A percentile compares a stretch with the other conserved stretches of the same genome.
phyloP scores from a whole-genome alignment of 1,140 invertebrate genomes.

The Centruroides sculpturatus region DNA sequence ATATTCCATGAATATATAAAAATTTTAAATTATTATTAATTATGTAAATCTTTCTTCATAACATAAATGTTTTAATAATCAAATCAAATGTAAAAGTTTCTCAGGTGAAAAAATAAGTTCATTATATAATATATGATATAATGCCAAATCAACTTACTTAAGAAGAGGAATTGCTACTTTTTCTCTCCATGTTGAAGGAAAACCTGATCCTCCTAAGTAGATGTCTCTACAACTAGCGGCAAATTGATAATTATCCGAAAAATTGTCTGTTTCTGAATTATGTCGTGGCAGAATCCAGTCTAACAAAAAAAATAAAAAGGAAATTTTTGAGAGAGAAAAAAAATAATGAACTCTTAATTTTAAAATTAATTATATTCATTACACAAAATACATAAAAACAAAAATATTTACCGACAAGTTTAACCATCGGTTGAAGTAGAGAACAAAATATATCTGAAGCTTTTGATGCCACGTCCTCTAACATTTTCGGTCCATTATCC shows the following conservation, averaged over 20 bases:
- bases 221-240: constrained; percentile 29
- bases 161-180: constrained; percentile 42
- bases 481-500: no score
- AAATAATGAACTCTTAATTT: no score
- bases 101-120: no score
- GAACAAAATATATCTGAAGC: constrained; percentile 23
- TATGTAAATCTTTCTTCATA: no score
- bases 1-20: no score
- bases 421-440: constrained; percentile 23
- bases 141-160: constrained; percentile 28
- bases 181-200: constrained; percentile 36
- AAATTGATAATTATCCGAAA: constrained; percentile 5
- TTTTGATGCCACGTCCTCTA: constrained; percentile 19
- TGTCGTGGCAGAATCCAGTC: constrained; percentile 20
- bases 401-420: constrained; percentile 24
- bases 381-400: no score
- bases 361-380: no score
- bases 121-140: no score
- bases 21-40: no score
- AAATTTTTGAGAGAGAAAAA: not conserved
- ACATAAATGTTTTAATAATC: no score
- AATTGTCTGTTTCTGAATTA: not conserved
- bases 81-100: no score
- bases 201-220: constrained; percentile 40
- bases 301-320: constrained; percentile 16